Percentiles rank a stretch among this genome's conserved stretches.
phyloP scores from a whole-genome alignment of 2,113 vertebrate genomes.

The Cinclus cinclus region DNA sequence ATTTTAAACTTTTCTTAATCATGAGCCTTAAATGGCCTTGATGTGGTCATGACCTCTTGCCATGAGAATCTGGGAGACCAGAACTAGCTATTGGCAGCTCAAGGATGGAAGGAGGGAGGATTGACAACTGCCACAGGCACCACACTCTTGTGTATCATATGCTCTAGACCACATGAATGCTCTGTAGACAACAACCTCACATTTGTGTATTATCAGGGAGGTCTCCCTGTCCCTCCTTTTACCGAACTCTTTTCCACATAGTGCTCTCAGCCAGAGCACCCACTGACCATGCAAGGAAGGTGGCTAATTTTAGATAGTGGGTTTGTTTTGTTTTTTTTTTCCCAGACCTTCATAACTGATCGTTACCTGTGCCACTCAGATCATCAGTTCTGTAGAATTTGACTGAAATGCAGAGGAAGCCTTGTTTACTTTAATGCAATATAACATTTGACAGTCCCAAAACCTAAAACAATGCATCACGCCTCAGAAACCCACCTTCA shows the following conservation, averaged over 20 bases:
- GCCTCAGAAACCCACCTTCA: not conserved
- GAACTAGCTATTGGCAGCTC: not conserved
- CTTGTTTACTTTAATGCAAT: not conserved
- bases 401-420: not conserved
- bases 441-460: not conserved
- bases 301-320: fast-evolving
- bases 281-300: not conserved
- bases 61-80: not conserved
- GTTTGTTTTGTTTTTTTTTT: not conserved
- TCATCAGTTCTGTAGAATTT: not conserved
- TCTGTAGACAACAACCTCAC: not conserved
- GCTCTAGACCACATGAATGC: not conserved
- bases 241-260: not conserved
- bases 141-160: not conserved
- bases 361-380: not conserved
- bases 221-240: not conserved
- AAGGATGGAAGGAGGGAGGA: not conserved
- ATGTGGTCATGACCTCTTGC: not conserved
- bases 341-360: not conserved
- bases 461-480: not conserved
- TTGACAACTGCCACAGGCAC: not conserved
- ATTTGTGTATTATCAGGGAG: not conserved
- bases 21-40: not conserved
- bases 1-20: not conserved
- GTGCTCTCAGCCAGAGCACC: not conserved